phyloP scores from a whole-genome alignment of 1,140 invertebrate genomes.

The Wasmannia auropunctata region DNA sequence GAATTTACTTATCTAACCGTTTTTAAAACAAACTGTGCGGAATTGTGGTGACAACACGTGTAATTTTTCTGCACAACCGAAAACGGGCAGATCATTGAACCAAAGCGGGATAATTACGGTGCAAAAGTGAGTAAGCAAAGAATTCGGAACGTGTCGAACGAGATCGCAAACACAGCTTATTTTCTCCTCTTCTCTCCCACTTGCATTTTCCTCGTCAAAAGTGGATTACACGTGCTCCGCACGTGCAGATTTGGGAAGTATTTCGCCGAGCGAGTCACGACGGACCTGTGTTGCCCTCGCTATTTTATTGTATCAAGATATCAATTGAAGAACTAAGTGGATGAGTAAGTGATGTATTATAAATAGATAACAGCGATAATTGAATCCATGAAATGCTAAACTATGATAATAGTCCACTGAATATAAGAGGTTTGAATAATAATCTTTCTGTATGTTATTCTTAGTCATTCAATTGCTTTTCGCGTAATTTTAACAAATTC shows the following conservation, averaged over 20 bases:
- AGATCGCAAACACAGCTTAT: neutral
- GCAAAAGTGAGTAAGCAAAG: slow-evolving; percentile 9
- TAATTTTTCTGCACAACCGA: neutral
- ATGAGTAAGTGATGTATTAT: neutral
- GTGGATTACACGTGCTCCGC: slow-evolving; percentile 9
- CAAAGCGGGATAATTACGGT: neutral
- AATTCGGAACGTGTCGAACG: neutral
- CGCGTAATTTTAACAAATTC: neutral
- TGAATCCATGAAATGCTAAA: neutral
- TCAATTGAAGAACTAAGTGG: neutral
- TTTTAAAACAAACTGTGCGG: neutral
- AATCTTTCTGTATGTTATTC: neutral
- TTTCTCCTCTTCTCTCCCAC: neutral
- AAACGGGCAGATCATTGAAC: neutral
- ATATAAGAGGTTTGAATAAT: neutral
- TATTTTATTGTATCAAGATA: neutral
- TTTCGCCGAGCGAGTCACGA: neutral
- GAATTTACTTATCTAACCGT: neutral
- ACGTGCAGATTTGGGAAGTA: slow-evolving; percentile 18
- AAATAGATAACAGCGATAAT: neutral
- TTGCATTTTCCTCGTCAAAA: slow-evolving; percentile 1
- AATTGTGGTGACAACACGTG: neutral
- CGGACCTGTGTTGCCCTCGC: neutral
- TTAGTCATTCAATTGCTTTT: neutral
- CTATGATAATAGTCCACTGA: neutral